phyloP scores from a whole-genome alignment of 2,888 invertebrate genomes.

The Poecilus cupreus region DNA sequence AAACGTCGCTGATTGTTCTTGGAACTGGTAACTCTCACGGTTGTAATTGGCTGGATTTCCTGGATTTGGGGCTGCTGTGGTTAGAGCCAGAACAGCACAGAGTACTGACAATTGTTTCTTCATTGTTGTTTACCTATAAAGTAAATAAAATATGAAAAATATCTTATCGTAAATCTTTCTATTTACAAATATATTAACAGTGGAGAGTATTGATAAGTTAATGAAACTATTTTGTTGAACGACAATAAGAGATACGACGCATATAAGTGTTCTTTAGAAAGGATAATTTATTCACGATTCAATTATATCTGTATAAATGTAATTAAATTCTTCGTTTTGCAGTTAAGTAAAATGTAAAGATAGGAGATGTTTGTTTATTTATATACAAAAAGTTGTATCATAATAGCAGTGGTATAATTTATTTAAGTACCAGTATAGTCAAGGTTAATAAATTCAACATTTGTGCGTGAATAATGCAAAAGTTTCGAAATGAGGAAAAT shows the following conservation, averaged over 20 bases:
- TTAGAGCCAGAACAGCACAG: background rate
- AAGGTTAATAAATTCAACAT: conserved; percentile 42
- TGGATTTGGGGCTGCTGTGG: conserved; percentile 62
- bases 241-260: too few relatives aligned
- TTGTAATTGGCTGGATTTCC: conserved; percentile 69
- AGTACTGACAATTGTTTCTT: background rate
- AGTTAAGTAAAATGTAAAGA: background rate
- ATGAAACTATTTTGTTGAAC: too few relatives aligned
- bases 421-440: background rate
- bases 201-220: too few relatives aligned
- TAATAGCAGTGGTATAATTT: background rate
- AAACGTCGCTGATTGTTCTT: conserved; percentile 69
- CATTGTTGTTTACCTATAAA: background rate
- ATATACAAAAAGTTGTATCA: background rate
- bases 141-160: background rate
- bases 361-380: background rate
- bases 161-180: too few relatives aligned
- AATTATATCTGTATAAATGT: too few relatives aligned
- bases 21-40: conserved; percentile 71
- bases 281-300: too few relatives aligned
- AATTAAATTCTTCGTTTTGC: background rate
- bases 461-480: background rate
- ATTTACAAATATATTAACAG: too few relatives aligned
- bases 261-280: too few relatives aligned
- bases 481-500: conserved; percentile 21